Conservation (phyloP, 1,140 invertebrate genomes). For the Doryteuthis pealeii region DNA sequence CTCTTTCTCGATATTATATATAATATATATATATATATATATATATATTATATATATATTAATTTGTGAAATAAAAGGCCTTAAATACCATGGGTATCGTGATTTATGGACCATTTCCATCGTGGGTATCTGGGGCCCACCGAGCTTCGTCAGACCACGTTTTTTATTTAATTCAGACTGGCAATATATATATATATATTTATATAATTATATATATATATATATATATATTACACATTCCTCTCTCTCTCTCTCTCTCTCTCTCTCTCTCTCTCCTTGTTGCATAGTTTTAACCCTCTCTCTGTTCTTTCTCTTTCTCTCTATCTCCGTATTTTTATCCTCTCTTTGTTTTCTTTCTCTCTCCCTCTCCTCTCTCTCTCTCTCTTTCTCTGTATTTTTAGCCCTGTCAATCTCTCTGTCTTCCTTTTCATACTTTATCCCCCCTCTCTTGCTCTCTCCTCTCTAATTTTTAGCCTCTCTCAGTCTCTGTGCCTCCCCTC, state of each 20-base stretch:
- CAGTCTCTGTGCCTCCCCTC: not conserved
- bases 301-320: not conserved
- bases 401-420: not conserved
- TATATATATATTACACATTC: no score
- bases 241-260: slow-evolving; percentile 17
- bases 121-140: no score
- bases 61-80: no score
- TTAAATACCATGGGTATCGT: no score
- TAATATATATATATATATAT: no score
- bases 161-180: no score
- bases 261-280: slow-evolving; percentile 11
- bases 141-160: no score
- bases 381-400: not conserved
- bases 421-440: not conserved
- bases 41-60: no score
- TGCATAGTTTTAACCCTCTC: not conserved
- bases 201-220: no score
- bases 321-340: not conserved
- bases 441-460: not conserved
- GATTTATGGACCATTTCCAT: no score
- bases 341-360: not conserved
- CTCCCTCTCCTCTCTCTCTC: not conserved
- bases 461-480: not conserved
- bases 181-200: no score
- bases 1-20: no score